Evolutionary conservation across 2,113 vertebrate genomes (phyloP).

Genomic region (Mirounga angustirostris): DNA sequence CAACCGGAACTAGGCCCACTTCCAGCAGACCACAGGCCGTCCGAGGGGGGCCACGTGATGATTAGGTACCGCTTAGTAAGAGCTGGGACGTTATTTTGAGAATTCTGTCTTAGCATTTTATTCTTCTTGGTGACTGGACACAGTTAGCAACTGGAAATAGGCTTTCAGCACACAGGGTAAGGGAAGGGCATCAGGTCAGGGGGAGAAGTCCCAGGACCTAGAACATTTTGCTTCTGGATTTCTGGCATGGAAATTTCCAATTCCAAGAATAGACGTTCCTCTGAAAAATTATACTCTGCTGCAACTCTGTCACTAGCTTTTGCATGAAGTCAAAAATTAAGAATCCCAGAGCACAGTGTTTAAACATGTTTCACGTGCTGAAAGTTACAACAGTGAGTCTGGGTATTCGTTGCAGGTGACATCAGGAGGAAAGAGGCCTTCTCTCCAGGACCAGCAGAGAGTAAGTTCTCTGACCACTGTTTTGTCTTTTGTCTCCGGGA

Average conservation of each 20-base stretch:
- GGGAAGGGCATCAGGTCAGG: neutral
- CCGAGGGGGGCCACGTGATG: rapidly evolving
- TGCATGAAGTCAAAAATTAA: neutral
- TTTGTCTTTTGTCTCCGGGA: neutral
- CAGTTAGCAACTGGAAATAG: neutral
- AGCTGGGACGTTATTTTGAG: neutral
- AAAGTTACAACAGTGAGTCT: neutral
- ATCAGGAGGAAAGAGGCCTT: neutral
- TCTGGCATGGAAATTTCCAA: neutral
- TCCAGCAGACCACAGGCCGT: rapidly evolving
- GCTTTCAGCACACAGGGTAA: neutral
- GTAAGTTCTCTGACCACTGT: neutral
- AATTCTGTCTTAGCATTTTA: neutral
- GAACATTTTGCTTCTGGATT: neutral
- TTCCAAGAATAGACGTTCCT: neutral
- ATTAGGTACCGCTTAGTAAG: neutral
- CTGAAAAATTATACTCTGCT: neutral
- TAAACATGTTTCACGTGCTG: neutral
- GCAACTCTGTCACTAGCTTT: neutral
- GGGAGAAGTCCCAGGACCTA: neutral
- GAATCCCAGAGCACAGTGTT: neutral
- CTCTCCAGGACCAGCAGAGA: neutral
- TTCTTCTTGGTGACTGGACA: neutral
- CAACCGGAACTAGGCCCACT: neutral
- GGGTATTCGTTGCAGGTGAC: neutral